phyloP scores from a whole-genome alignment of 2,888 invertebrate species.

The Anthoptus insignis region DNA sequence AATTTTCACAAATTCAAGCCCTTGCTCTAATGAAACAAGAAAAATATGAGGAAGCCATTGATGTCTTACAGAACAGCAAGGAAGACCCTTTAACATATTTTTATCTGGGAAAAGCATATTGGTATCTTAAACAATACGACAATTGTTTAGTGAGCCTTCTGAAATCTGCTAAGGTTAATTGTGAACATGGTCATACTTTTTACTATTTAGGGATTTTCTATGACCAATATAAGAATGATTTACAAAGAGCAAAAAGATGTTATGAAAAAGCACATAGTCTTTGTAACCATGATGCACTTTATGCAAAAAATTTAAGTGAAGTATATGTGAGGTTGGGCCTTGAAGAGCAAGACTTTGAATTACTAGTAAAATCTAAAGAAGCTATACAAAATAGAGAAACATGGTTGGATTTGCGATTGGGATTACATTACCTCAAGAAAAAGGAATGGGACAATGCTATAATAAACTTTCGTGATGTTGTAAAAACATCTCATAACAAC shows the following conservation, averaged over 20 bases:
- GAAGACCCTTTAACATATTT: conserved; percentile 84
- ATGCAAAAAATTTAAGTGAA: conserved; percentile 92
- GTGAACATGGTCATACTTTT: conserved; percentile 92
- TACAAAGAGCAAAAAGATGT: conserved; percentile 93
- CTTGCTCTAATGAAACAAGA: conserved; percentile 79
- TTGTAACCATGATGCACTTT: conserved; percentile 89
- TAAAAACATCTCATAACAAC: conserved; percentile 90
- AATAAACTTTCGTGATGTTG: conserved; percentile 90
- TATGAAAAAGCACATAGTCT: conserved; percentile 94
- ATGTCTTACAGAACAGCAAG: conserved; percentile 75
- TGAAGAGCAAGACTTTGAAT: conserved; percentile 88
- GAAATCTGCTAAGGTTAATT: conserved; percentile 91
- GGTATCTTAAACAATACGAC: conserved; percentile 85
- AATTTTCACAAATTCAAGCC: conserved; percentile 78
- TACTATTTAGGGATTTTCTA: conserved; percentile 93
- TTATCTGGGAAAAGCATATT: conserved; percentile 88
- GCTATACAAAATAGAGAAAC: conserved; percentile 83
- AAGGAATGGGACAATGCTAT: conserved; percentile 92
- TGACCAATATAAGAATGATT: conserved; percentile 86
- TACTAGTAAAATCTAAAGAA: conserved; percentile 83
- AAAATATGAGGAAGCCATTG: conserved; percentile 84
- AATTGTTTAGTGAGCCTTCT: conserved; percentile 89
- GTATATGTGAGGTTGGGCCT: conserved; percentile 90
- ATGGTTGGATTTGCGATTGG: conserved; percentile 95
- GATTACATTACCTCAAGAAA: conserved; percentile 92